Percentiles rank a stretch among this genome's conserved stretches.
Conservation (phyloP, 2,113 vertebrate species). For the Ceuthmochares aereus region DNA sequence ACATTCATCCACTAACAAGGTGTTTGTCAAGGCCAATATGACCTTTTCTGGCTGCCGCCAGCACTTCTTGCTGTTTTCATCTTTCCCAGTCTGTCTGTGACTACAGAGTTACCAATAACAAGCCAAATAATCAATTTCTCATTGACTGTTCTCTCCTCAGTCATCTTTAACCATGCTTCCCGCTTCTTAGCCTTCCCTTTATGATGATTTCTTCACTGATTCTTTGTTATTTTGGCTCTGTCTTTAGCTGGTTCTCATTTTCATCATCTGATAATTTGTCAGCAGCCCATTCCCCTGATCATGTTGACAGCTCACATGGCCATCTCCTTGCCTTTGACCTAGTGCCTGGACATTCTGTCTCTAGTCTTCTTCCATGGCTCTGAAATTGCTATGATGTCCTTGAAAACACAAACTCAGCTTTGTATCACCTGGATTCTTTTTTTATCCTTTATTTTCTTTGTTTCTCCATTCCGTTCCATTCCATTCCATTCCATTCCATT, state of each 20-base stretch:
- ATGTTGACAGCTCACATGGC: not conserved
- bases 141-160: slow-evolving; percentile 26
- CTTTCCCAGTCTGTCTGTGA: not conserved
- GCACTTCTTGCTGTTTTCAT: not conserved
- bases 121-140: slow-evolving; percentile 37
- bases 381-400: not conserved
- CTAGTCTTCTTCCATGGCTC: not conserved
- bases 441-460: not conserved
- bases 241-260: not conserved
- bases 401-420: not conserved
- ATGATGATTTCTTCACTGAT: not conserved
- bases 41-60: not conserved
- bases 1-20: not conserved
- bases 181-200: not conserved
- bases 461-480: not conserved
- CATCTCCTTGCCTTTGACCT: not conserved
- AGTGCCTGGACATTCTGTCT: not conserved
- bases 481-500: too few relatives aligned
- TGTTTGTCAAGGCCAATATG: not conserved
- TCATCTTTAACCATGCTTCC: not conserved
- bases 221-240: not conserved
- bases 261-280: not conserved
- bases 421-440: not conserved
- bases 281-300: not conserved
- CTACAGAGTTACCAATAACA: not conserved